Percentiles rank a stretch among this genome's conserved stretches.
Evolutionary conservation across 2,888 invertebrate genomes (phyloP).

Genomic region (Asteroscopus sphinx): DNA sequence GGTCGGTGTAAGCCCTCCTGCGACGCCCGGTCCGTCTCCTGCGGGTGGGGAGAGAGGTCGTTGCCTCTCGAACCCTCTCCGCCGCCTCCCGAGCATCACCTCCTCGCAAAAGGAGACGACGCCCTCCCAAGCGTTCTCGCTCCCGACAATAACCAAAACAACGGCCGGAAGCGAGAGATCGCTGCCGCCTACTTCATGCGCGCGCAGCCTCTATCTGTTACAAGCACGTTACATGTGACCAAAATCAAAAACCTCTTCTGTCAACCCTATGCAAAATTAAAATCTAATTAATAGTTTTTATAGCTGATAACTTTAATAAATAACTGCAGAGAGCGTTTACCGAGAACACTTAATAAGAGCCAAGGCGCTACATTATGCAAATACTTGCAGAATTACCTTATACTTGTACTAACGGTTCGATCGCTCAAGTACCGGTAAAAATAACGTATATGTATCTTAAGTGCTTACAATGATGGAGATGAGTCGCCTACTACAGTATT

Average conservation of each 20-base stretch:
- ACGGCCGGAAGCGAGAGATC: too few species aligned
- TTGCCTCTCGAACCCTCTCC: too few species aligned
- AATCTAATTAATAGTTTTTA: slow-evolving; percentile 39
- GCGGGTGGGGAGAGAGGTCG: too few species aligned
- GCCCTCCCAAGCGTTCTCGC: too few species aligned
- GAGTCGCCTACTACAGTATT: slow-evolving; percentile 30
- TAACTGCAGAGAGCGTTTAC: slow-evolving; percentile 39
- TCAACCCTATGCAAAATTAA: slow-evolving; percentile 35
- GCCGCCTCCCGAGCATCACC: too few species aligned
- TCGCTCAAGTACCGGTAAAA: slow-evolving; percentile 44
- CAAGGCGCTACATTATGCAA: slow-evolving; percentile 60
- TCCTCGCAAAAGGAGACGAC: too few species aligned
- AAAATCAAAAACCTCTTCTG: background rate
- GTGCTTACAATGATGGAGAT: slow-evolving; percentile 40
- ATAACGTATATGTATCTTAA: slow-evolving; percentile 27
- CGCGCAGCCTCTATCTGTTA: too few species aligned
- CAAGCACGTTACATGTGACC: too few species aligned
- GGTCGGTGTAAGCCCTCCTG: too few species aligned
- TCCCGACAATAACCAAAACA: too few species aligned
- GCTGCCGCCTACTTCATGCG: too few species aligned
- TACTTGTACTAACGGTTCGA: slow-evolving; percentile 55
- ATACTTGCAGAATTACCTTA: slow-evolving; percentile 59
- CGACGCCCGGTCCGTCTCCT: too few species aligned
- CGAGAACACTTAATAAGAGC: slow-evolving; percentile 50
- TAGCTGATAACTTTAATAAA: slow-evolving; percentile 48